A percentile compares a stretch with the other conserved stretches of the same genome.
Conservation (phyloP, 1,140 invertebrate genomes). For the Orius laevigatus region DNA sequence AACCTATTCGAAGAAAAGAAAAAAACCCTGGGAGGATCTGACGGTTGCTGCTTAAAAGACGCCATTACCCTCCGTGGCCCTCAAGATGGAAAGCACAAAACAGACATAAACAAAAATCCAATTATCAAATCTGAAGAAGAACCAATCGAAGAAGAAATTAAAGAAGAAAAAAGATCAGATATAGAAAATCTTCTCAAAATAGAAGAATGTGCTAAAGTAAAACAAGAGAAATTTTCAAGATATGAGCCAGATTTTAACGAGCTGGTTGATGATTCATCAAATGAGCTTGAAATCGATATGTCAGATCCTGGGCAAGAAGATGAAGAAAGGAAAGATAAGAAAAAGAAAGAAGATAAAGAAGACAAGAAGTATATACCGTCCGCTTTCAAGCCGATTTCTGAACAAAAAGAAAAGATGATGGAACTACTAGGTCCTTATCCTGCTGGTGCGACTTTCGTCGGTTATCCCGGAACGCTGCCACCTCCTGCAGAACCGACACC, state of each 20-base stretch:
- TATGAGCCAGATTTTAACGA: constrained; percentile 65
- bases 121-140: constrained; percentile 9
- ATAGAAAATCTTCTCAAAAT: constrained; percentile 34
- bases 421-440: constrained; percentile 38
- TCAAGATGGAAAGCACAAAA: constrained; percentile 23
- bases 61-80: constrained; percentile 44
- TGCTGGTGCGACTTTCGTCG: constrained; percentile 43
- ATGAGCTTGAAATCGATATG: constrained; percentile 63
- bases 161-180: constrained; percentile 17
- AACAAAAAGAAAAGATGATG: constrained; percentile 24
- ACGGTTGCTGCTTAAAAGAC: constrained; percentile 40
- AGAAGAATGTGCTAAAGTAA: constrained; percentile 30
- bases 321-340: constrained; percentile 22
- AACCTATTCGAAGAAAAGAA: constrained; percentile 73
- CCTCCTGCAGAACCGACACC: constrained; percentile 26
- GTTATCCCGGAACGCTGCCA: constrained; percentile 32
- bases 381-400: constrained; percentile 48
- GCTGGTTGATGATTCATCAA: constrained; percentile 59
- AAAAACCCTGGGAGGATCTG: constrained; percentile 37
- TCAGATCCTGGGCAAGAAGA: constrained; percentile 34
- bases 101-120: constrained; percentile 16
- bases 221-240: constrained; percentile 31
- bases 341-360: constrained; percentile 11
- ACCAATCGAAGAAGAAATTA: constrained; percentile 21
- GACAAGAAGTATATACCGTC: constrained; percentile 30